Base-by-base conservation (phyloP, 1,140 invertebrate genomes). In the Neodiprion fabricii region DNA sequence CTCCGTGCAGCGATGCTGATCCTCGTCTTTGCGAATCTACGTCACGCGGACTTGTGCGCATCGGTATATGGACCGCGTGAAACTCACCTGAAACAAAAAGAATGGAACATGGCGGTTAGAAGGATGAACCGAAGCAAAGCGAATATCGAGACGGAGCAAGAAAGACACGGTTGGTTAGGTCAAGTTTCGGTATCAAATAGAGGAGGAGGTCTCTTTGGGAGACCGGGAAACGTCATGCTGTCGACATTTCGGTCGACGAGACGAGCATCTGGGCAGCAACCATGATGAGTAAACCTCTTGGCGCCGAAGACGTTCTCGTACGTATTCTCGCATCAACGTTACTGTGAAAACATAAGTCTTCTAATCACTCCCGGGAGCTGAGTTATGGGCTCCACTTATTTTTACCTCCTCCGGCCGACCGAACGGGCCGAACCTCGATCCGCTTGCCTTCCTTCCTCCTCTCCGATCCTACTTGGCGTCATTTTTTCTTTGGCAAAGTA, bases 351-450 rank as follows among this genome's bases (percentile, higher is more conserved):
- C 3, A 12, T 17, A 61, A 61, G 53, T 61, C 53, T 61, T 61
- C 53, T 61, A 61, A 61, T 61, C 53, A 61, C 53, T 61, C 53
- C 53, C n/a, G 53, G n/a, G 53, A 17, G 53, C 53, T 61, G 53
- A 61, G 53, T 61, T 61, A 61, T 61, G 53, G 28, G 53, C n/a
- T 61, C 53, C n/a, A 61, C 53, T 61, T 61, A 61, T 61, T 61
- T 61, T 61, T 61, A 61, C 53, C 53, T 61, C n/a, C 53, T 61
- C 11, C 2, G 28, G 28, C 5, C 28, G 28, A 40, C 28, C 28
- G 28, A 40, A 40, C 5, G 2, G 28, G 5, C 28, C 28, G 28
- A 40, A 40, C 28, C 28, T 40, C 28, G 28, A 40, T 40, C 28
- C 28, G 28, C 28, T 40, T 40, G 28, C 28, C 28, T 40, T 40